These are phyloP conservation scores for Cerastis leucographa DNA, from an alignment of 2,888 invertebrate species.

Conservation along the genomic window DNA sequence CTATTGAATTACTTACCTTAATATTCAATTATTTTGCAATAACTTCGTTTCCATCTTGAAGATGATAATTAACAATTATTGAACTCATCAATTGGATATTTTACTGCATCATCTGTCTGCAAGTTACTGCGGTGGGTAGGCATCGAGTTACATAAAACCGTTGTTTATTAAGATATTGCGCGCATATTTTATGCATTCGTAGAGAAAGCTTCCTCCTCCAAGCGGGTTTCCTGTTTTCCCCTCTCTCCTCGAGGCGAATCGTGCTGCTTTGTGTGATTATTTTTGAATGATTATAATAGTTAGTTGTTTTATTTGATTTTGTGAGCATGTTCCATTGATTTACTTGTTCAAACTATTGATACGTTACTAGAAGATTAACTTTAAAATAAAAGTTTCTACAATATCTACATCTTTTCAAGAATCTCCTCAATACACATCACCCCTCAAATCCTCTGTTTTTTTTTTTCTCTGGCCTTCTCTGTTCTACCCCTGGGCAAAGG, in stretches of 20 bases:
- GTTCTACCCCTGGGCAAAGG: too few species aligned
- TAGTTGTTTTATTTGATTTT: not conserved
- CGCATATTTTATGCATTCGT: constrained; percentile 49
- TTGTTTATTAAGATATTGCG: constrained; percentile 41
- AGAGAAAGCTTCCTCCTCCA: constrained; percentile 42
- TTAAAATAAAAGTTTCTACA: not conserved
- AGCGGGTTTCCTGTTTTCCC: constrained; percentile 40
- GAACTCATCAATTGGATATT: not conserved
- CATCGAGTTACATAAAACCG: constrained; percentile 38
- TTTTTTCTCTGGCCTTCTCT: too few species aligned
- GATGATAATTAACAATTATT: not conserved
- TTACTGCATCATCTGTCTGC: constrained; percentile 24
- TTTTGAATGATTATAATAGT: not conserved
- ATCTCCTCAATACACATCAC: not conserved
- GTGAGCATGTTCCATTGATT: not conserved
- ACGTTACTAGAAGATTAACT: too few species aligned
- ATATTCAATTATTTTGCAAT: not conserved
- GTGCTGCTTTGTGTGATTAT: not conserved
- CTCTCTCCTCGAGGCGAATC: constrained; percentile 11
- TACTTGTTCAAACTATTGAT: not conserved
- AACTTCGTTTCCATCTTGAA: not conserved
- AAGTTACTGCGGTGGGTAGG: constrained; percentile 7
- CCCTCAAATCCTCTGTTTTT: not conserved
- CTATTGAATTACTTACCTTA: not conserved
- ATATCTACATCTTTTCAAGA: not conserved